Evolutionary conservation across 1,140 invertebrate genomes (phyloP).

Genomic region (Uloborus diversus): DNA sequence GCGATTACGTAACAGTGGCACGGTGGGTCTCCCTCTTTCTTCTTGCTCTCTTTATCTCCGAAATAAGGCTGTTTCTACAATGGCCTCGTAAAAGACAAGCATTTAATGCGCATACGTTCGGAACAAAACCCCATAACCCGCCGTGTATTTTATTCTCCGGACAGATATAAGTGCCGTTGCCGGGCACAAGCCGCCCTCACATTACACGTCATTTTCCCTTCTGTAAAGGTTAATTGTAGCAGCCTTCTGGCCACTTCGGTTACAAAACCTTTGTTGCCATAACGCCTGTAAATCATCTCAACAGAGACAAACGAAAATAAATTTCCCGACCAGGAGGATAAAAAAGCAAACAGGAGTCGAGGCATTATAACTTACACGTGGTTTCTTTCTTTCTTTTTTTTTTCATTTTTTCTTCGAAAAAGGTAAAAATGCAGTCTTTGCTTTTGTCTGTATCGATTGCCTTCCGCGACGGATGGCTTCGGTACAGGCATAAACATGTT

Average conservation of each 20-base stretch:
- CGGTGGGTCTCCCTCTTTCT: neutral
- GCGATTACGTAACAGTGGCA: too few species aligned
- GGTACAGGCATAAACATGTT: too few species aligned
- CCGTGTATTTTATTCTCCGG: slow-evolving; percentile 33
- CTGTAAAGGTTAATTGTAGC: slow-evolving; percentile 55
- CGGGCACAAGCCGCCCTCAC: slow-evolving; percentile 3
- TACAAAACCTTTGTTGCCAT: slow-evolving; percentile 54
- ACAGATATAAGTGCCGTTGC: slow-evolving; percentile 27
- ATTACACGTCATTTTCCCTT: slow-evolving; percentile 19
- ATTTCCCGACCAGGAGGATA: slow-evolving; percentile 22
- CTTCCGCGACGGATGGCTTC: neutral
- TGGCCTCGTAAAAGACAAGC: slow-evolving; percentile 47
- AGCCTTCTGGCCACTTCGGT: slow-evolving; percentile 43
- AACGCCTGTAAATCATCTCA: slow-evolving; percentile 45
- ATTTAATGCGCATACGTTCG: slow-evolving; percentile 45
- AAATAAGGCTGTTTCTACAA: slow-evolving; percentile 27
- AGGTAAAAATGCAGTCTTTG: neutral
- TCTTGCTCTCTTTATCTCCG: slow-evolving; percentile 7
- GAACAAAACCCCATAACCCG: slow-evolving; percentile 49
- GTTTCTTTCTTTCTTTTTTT: too few species aligned
- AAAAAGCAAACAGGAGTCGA: neutral
- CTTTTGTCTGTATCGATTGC: slow-evolving; percentile 13
- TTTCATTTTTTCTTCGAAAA: slow-evolving; percentile 11
- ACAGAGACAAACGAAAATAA: slow-evolving; percentile 54
- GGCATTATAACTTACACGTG: too few species aligned